Evolutionary conservation across 2,113 vertebrate genomes (phyloP).

Genomic region (Dipodomys ordii): DNA sequence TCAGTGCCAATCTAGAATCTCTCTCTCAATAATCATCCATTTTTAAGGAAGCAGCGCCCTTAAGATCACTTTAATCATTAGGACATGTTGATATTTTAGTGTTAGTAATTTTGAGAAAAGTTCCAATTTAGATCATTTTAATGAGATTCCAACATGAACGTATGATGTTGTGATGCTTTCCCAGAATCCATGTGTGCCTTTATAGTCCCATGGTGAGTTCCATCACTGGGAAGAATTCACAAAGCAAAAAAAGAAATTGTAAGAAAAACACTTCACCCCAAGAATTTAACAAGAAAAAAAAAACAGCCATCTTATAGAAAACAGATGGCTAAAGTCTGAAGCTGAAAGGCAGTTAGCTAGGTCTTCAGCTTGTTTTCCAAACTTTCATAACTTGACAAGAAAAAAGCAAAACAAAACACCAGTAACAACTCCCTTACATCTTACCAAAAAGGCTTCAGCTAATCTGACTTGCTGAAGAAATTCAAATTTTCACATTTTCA

Average conservation of each 20-base stretch:
- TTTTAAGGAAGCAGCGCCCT: not conserved
- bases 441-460: constrained; percentile 28
- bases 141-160: not conserved
- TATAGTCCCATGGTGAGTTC: not conserved
- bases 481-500: constrained; percentile 2
- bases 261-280: constrained; percentile 74
- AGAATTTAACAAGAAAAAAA: constrained; percentile 81
- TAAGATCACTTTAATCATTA: constrained; percentile 6
- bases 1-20: not conserved
- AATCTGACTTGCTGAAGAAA: constrained; percentile 57
- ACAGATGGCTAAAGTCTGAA: constrained; percentile 76
- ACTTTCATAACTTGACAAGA: constrained; percentile 64
- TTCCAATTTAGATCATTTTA: not conserved
- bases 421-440: no score
- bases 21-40: not conserved
- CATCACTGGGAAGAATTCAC: constrained; percentile 54
- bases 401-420: not conserved
- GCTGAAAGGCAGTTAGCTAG: constrained; percentile 74
- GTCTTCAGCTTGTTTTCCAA: constrained; percentile 61
- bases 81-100: not conserved
- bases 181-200: not conserved
- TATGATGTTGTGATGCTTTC: not conserved
- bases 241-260: constrained; percentile 58
- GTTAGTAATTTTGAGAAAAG: not conserved
- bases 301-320: constrained; percentile 79